A percentile compares a stretch with the other conserved stretches of the same genome.
Evolutionary conservation across 2,113 vertebrate species (phyloP).

Genomic region (Microcebus ravelobensis): DNA sequence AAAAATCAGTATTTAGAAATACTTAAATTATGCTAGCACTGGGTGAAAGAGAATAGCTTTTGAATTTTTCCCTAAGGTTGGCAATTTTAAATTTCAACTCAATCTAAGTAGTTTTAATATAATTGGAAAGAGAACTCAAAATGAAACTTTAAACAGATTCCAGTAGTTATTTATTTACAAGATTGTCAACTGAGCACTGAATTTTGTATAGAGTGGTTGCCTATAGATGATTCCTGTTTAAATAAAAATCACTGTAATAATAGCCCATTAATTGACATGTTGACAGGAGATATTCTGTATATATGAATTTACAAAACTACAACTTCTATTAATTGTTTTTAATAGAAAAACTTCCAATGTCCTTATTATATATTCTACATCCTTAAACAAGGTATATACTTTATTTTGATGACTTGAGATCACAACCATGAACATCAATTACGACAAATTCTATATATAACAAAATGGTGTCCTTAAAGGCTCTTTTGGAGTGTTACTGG

Average conservation of each 20-base stretch:
- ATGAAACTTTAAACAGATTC: slow-evolving; percentile 71
- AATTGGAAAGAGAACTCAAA: slow-evolving; percentile 72
- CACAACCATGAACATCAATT: not conserved
- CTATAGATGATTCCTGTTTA: slow-evolving; percentile 63
- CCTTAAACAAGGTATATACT: not conserved
- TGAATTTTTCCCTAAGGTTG: slow-evolving; percentile 64
- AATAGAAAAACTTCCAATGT: not conserved
- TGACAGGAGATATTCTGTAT: slow-evolving; percentile 33
- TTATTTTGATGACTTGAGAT: slow-evolving; percentile 19
- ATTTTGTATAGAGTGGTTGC: slow-evolving; percentile 58
- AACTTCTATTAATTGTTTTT: not conserved
- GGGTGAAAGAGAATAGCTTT: slow-evolving; percentile 75
- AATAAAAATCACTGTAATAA: slow-evolving; percentile 56
- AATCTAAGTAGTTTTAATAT: slow-evolving; percentile 72
- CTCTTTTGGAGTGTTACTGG: not conserved
- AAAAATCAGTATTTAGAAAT: slow-evolving; percentile 76
- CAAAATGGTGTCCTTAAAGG: not conserved
- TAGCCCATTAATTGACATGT: slow-evolving; percentile 44
- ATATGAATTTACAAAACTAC: slow-evolving; percentile 41
- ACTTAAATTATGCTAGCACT: slow-evolving; percentile 79
- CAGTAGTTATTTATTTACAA: slow-evolving; percentile 65
- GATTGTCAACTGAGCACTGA: slow-evolving; percentile 53
- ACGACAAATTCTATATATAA: not conserved
- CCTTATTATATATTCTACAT: not conserved
- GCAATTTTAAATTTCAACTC: slow-evolving; percentile 73